Evolutionary conservation across 2,113 vertebrate genomes (phyloP), one percentile per base, ranked within the genome.

Genomic region (Sisor rabdophorus): DNA sequence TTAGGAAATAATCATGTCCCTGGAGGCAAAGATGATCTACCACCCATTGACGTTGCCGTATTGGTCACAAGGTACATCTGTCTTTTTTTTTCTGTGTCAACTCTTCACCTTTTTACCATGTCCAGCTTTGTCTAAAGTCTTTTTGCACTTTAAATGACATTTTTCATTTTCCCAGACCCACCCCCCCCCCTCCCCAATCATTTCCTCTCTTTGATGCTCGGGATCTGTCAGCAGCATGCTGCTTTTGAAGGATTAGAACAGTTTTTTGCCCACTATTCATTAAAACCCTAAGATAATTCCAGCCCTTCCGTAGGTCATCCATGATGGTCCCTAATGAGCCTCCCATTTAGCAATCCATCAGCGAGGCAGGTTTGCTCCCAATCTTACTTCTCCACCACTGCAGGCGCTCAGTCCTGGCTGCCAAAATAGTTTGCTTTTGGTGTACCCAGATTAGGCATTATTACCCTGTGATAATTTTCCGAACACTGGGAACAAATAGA

Each of bases 1-100:
- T 91, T 96, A 0, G 95, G 96, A 52, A 96, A 92, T 84, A 98
- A 98, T 76, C 92, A 95, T 13, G 91, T 99, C 56, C 95, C 95
- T 1, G 95, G 94, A 0, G 94, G 93, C 0, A 92, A 91, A 77
- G 94, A 96, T 1, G 95, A 95, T 77, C 87, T 89, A 0, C 95
- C 93, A 13, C 90, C 95, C 0, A 93, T 97, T 84, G 96, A 99
- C 28, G 92, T 92, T 0, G 96, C 97, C 52, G 96, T 99, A 13
- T 93, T 99, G 40, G 94, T 99, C 77, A 99, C 97, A 86, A 98
- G 97, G 97, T 98, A 84, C 32, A 17, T n/a, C 16, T 24, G 17
- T 59, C 50, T 47, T 13, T 26, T 52, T 50, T 52, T 32, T 63
- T 63, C 4, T 13, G 30, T 30, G 30, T 48, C 63, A 48, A 4